Evolutionary conservation across 2,113 vertebrate genomes (phyloP), one percentile per base, ranked within the genome.

Genomic region (Hirundichthys speculiger): DNA sequence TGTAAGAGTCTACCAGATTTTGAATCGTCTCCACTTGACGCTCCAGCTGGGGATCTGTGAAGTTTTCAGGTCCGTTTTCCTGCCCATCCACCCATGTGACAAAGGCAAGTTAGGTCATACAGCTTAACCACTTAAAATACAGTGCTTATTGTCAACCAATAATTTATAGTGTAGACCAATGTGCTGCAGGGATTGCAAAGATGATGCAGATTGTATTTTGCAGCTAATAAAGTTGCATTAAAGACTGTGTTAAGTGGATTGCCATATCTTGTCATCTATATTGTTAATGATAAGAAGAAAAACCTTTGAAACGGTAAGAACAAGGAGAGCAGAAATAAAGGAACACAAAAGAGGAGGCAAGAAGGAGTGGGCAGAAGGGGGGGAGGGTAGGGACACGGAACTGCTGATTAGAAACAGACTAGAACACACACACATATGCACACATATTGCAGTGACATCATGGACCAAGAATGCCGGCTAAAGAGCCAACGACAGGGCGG

Each of bases 11-110:
- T 22, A 97, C 95, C 11, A 98, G 93, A 75, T 93, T 97, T 47
- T 94, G 93, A 63, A 97, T 96, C 48, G 94, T 97, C 85, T 98
- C 95, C 92, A 97, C 96, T 84, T 97, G 95, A 52, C 95, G 93
- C 88, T 98, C 95, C 82, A 97, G 58, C 39, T 96, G 96, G 7
- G 95, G 96, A 72, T 98, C 96, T 88, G 93, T 92, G 69, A 94
- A 94, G 76, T 90, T 94, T 78, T 96, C 94, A 3, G 90, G 84
- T 48, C 69, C 92, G 42, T 93, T 93, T 60, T 88, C 90, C 53
- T 94, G 93, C 1, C 75, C 91, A 62, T 96, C 93, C 65, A 86
- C 88, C 95, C 96, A 64, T 41, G 48, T 3, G 55, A 73, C 34
- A 61, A 2, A 69, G 20, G 72, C 16, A 63, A 54, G 57, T 34